Evolutionary conservation across 2,888 invertebrate species (phyloP), one percentile per base, ranked within the genome.

Genomic region (Campoplex capitator): DNA sequence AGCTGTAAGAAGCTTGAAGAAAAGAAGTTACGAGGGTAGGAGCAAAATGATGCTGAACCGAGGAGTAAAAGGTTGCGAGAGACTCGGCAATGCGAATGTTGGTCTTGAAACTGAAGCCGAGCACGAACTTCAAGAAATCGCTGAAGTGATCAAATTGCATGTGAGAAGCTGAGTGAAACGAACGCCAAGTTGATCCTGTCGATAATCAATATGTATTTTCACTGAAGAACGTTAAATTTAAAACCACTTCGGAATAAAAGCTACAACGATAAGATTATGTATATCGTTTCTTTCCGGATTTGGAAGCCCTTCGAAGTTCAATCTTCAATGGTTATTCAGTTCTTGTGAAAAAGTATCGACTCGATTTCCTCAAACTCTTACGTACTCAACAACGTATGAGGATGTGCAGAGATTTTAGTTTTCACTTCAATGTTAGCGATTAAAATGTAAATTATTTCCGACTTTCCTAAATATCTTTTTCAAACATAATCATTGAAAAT

Each of bases 101-200:
- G 56, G 38, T 62, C 79, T 54, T 76, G n/a, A 32, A 65, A 62
- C 62, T 62, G 48, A 67, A 71, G 45, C 79, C 38, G 80, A 84
- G 68, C 81, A 77, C 62, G n/a, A 86, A 77, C 86, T 83, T 77
- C 42, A 68, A 77, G 77, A 74, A 86, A 86, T 84, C 83, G 86
- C 67, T 86, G 76, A 77, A 77, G 56, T 58, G 76, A 80, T 81
- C 73, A 83, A 80, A 71, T 83, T 76, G n/a, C 56, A 54, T 54
- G 79, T 23, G 54, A 58, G 68, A 82, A 74, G 74, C 74, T 68
- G 56, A 68, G 73, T 65, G 65, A 67, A 48, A 58, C 35, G 77
- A 82, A 74, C 73, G 82, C 35, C 48, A 58, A 48, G 48, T 38
- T 73, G 42, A 51, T 80, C 13, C n/a, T 51, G 51, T 28, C 62